phyloP scores from a whole-genome alignment of 2,797 vertebrate genomes.

The Bucorvus abyssinicus region DNA sequence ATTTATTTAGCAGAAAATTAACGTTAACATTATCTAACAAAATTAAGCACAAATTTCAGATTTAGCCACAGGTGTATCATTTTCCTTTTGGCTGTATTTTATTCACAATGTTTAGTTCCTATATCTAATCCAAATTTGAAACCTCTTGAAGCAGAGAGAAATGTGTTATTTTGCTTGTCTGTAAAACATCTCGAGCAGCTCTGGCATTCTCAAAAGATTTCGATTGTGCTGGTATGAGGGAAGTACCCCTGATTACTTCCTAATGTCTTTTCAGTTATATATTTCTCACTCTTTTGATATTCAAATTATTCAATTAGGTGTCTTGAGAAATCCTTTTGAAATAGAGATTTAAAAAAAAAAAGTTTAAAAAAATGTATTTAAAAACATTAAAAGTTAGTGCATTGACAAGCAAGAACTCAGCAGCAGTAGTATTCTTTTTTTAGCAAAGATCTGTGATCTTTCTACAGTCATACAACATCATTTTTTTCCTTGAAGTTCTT shows the following conservation, averaged over 20 bases:
- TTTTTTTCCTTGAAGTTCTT: background rate
- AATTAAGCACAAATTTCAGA: background rate
- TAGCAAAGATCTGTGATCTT: background rate
- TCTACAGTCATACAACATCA: background rate
- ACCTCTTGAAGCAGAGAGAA: background rate
- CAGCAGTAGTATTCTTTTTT: background rate
- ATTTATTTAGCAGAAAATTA: background rate
- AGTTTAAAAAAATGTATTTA: background rate
- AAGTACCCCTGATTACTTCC: background rate
- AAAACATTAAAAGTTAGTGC: background rate
- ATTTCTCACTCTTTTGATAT: background rate
- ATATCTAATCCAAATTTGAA: background rate
- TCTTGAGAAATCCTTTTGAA: background rate
- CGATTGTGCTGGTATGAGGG: background rate
- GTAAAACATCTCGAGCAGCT: background rate
- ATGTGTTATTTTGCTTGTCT: background rate
- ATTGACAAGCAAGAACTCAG: background rate
- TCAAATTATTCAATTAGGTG: background rate
- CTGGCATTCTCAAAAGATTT: background rate
- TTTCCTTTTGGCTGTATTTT: background rate
- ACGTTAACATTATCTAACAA: background rate
- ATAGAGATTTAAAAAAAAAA: background rate
- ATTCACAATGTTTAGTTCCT: background rate
- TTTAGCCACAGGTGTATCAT: background rate
- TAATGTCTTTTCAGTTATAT: background rate